A percentile compares a stretch with the other conserved stretches of the same genome.
These are phyloP conservation scores for Isoperla grammatica DNA, from an alignment of 2,888 invertebrate species.

Conservation along the genomic window DNA sequence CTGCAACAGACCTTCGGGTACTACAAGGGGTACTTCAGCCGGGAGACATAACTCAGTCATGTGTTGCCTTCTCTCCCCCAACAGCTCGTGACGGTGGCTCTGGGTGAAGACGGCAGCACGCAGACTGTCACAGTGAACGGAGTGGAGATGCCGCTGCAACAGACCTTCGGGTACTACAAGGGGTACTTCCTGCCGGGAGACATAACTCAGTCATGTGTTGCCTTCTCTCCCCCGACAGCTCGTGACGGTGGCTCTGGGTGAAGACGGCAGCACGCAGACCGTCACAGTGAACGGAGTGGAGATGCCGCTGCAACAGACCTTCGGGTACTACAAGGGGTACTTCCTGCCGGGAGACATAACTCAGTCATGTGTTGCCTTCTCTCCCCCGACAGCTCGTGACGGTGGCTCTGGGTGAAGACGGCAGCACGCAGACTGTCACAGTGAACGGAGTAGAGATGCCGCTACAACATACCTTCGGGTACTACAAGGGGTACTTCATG, in stretches of 20 bases:
- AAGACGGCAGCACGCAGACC: conserved; percentile 50
- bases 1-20: conserved; percentile 63
- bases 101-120: conserved; percentile 55
- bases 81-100: conserved; percentile 41
- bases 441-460: conserved; percentile 23
- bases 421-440: conserved; percentile 49
- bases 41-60: no score
- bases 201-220: no score
- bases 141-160: conserved; percentile 42
- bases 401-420: conserved; percentile 52
- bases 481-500: no score
- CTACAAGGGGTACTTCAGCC: no score
- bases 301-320: conserved; percentile 52
- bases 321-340: conserved; percentile 73
- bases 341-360: no score
- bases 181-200: no score
- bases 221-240: conserved; percentile 2
- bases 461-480: conserved; percentile 61
- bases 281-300: conserved; percentile 38
- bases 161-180: conserved; percentile 71
- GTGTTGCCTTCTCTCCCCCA: not conserved
- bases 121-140: conserved; percentile 41
- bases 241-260: conserved; percentile 48
- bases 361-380: no score
- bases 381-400: not conserved